Evolutionary conservation across 2,113 vertebrate genomes (phyloP).

Genomic region (Petrocephalus microphthalmus): DNA sequence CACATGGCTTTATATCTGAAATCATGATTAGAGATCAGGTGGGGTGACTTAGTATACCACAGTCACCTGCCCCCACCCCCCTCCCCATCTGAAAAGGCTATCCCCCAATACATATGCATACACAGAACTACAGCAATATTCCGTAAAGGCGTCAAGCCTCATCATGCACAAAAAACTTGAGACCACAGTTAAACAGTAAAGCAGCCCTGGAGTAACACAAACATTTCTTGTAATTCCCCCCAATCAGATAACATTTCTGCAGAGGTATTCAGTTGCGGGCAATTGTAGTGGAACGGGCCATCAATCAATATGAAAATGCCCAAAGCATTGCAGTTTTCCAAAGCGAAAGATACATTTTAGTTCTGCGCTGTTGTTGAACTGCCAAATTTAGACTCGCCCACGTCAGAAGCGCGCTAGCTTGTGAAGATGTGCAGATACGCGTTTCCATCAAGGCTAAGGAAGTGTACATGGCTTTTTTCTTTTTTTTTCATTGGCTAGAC

Average conservation of each 20-base stretch:
- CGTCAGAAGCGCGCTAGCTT: not conserved
- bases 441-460: not conserved
- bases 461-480: not conserved
- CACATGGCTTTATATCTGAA: not conserved
- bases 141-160: not conserved
- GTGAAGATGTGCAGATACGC: constrained; percentile 1
- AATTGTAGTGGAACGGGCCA: not conserved
- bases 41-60: not conserved
- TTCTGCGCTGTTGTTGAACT: not conserved
- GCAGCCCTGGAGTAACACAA: not conserved
- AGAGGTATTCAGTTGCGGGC: not conserved
- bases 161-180: not conserved
- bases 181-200: not conserved
- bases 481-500: not conserved
- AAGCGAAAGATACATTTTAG: constrained; percentile 8
- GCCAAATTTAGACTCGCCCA: not conserved
- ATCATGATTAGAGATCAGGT: not conserved
- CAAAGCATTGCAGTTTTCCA: not conserved
- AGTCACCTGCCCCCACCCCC: not conserved
- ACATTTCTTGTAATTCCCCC: not conserved
- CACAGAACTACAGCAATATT: not conserved
- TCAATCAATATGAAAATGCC: not conserved
- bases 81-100: not conserved
- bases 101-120: not conserved
- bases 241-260: constrained; percentile 5